A percentile compares a stretch with the other conserved stretches of the same genome.
These are phyloP conservation scores for Melanchra persicariae DNA, from an alignment of 2,888 invertebrate species.

Conservation along the genomic window DNA sequence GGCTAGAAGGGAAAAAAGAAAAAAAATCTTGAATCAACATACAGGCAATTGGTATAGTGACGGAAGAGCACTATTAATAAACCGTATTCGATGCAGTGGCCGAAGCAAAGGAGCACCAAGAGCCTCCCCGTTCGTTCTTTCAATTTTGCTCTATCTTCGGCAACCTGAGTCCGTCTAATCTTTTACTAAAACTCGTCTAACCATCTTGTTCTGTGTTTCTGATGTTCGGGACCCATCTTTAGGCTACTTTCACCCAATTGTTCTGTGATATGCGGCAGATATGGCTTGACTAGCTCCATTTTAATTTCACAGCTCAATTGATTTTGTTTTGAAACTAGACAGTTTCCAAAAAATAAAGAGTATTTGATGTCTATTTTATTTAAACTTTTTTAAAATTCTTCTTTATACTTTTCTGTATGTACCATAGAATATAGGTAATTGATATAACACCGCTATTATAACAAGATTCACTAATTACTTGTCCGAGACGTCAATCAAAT, in stretches of 20 bases:
- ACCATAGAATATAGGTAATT: neutral
- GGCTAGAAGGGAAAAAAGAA: neutral
- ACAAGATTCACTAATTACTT: neutral
- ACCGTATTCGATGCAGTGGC: neutral
- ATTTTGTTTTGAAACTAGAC: neutral
- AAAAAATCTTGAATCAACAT: too few relatives aligned
- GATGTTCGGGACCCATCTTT: neutral
- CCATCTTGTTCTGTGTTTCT: neutral
- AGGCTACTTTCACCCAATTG: neutral
- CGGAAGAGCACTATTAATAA: neutral
- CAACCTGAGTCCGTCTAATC: neutral
- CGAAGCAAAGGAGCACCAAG: neutral
- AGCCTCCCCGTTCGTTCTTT: too few relatives aligned
- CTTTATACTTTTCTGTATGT: too few relatives aligned
- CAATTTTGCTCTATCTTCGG: neutral
- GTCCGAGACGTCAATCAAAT: conserved; percentile 18
- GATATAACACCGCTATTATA: too few relatives aligned
- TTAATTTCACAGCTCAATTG: neutral
- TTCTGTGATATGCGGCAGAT: neutral
- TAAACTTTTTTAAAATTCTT: too few relatives aligned
- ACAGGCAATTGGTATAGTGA: neutral
- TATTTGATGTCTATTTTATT: too few relatives aligned
- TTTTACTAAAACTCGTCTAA: too few relatives aligned
- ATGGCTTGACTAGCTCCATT: neutral
- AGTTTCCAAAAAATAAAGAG: too few relatives aligned